Base-by-base conservation (phyloP, 1,140 invertebrate species). In the Acromyrmex heyeri region DNA sequence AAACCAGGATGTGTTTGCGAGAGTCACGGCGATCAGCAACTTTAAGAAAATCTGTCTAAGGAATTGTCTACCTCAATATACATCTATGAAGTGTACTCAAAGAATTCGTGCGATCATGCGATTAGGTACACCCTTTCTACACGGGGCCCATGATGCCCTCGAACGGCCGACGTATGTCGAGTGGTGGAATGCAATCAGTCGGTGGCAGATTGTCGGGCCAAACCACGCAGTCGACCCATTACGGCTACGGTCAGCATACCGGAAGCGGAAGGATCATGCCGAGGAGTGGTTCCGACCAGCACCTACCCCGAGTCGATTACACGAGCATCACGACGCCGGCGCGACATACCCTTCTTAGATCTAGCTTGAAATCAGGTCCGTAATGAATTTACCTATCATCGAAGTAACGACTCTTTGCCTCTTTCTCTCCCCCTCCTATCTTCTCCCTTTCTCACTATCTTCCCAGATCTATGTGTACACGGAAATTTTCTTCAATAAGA, bases 221-320 rank as follows among this genome's bases (percentile, higher is more conserved):
- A 89, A 94, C 94, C 78, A 16, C 77, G 64, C 95, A 96, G 67
- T 93, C 94, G 3, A 93, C 95, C 21, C 95, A 96, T 85, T 96
- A 96, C 88, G 92, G 93, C 18, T 96, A 96, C 87, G 94, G 95
- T 38, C 95, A 96, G 85, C 95, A 96, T 73, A 88, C 94, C 14
- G 94, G 94, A 69, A 94, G 93, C 62, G 94, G 96, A 61, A 94
- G 96, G 61, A 96, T 96, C 83, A 97, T 98, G 95, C 97, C 97
- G 1, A 96, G 98, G 77, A 98, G 97, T 65, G 98, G 98, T 30
- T 98, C 97, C 4, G 98, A 98, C 94, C 98, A 98, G 91, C 97
- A 98, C 94, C 95, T 98, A 82, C 97, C 97, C 10, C 96, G 97
- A 57, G 97, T 98, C 3, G 97, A 98, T 95, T 98, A 98, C 86